phyloP scores from a whole-genome alignment of 2,797 vertebrate species.

The Poliocrania exsul region DNA sequence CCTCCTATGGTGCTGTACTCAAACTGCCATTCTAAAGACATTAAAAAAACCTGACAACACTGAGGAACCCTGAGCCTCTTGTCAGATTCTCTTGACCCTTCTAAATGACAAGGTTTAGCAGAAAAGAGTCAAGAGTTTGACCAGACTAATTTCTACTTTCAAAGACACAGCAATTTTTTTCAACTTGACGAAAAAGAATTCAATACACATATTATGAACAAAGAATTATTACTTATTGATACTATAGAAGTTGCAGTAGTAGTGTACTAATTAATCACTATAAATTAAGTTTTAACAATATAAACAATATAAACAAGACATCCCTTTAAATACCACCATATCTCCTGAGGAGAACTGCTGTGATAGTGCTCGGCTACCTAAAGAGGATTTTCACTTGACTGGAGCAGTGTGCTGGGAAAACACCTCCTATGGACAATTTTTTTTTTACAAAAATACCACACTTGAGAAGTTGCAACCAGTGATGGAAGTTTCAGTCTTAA shows the following conservation, averaged over 20 bases:
- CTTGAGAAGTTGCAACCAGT: accelerated
- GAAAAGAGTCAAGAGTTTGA: neutral
- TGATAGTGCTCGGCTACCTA: neutral
- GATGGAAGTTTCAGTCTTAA: neutral
- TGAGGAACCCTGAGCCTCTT: neutral
- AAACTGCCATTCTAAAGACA: neutral
- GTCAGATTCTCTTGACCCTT: neutral
- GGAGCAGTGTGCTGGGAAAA: neutral
- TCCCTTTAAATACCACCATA: neutral
- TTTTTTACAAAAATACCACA: neutral
- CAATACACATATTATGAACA: neutral
- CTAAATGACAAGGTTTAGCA: neutral
- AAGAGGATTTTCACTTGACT: neutral
- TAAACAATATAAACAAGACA: neutral
- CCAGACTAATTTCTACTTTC: neutral
- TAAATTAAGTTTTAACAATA: neutral
- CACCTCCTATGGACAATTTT: accelerated
- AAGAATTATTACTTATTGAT: neutral
- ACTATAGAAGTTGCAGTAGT: neutral
- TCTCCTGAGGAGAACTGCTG: neutral
- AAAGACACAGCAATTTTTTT: neutral
- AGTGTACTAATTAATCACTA: neutral
- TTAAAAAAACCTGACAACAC: neutral
- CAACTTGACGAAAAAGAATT: neutral
- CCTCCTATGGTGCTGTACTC: neutral